Evolutionary conservation across 2,797 vertebrate species (phyloP).

Genomic region (Acipenser ruthenus): DNA sequence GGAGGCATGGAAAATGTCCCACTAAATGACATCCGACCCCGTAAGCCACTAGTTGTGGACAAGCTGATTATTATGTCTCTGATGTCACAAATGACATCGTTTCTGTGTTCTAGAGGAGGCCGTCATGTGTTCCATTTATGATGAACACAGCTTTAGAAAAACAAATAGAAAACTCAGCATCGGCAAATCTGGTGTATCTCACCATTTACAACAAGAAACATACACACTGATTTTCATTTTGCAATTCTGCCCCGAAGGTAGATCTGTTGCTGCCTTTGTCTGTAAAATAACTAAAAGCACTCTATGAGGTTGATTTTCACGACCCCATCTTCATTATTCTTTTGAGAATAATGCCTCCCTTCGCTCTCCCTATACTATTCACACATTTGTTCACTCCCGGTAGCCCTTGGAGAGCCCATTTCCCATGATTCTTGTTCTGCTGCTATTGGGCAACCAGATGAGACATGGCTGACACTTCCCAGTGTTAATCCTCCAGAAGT

Average conservation of each 20-base stretch:
- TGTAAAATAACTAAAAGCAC: neutral
- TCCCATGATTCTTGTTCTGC: constrained; percentile 10
- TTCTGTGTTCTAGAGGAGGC: neutral
- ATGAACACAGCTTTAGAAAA: constrained; percentile 15
- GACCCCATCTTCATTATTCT: constrained; percentile 17
- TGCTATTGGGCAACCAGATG: constrained; percentile 4
- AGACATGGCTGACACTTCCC: constrained; percentile 29
- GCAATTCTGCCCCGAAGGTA: constrained; percentile 11
- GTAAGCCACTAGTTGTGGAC: constrained; percentile 5
- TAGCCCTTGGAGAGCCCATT: constrained; percentile 15
- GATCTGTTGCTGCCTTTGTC: neutral
- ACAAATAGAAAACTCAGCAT: constrained; percentile 25
- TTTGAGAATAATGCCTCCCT: constrained; percentile 21
- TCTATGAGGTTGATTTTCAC: neutral
- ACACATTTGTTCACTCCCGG: constrained; percentile 17
- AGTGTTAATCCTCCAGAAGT: constrained; percentile 25
- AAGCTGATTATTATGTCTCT: constrained; percentile 14
- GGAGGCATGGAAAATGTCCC: constrained; percentile 39
- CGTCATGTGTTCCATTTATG: constrained; percentile 11
- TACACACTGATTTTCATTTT: constrained; percentile 25
- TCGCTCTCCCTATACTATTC: constrained; percentile 18
- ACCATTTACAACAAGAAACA: constrained; percentile 6
- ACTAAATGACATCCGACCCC: constrained; percentile 14
- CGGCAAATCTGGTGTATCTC: constrained; percentile 19
- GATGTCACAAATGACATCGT: constrained; percentile 22